Evolutionary conservation across 2,113 vertebrate genomes (phyloP).

Genomic region (Phalacrocorax aristotelis): DNA sequence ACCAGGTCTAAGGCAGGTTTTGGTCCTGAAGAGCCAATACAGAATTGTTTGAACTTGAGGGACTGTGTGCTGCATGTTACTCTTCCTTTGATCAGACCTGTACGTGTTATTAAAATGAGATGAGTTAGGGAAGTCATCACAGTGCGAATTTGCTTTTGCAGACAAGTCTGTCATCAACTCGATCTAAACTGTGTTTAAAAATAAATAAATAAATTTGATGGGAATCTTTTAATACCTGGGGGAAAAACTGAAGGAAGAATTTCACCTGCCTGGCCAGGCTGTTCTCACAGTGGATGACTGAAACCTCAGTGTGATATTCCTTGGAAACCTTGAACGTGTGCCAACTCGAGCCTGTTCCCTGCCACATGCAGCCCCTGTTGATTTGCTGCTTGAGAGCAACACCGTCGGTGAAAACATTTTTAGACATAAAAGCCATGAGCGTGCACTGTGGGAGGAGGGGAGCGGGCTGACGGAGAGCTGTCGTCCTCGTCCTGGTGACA

Average conservation of each 20-base stretch:
- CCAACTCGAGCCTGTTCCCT: neutral
- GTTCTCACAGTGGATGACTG: neutral
- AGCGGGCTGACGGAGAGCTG: neutral
- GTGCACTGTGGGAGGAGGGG: neutral
- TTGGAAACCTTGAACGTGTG: neutral
- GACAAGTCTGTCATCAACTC: neutral
- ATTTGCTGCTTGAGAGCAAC: neutral
- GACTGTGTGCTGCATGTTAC: neutral
- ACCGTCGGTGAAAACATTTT: neutral
- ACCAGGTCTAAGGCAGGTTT: neutral
- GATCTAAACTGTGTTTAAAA: neutral
- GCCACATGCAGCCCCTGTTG: neutral
- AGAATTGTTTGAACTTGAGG: neutral
- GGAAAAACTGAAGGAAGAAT: neutral
- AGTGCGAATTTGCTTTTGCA: neutral
- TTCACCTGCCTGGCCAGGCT: neutral
- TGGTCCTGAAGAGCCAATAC: neutral
- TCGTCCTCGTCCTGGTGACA: rapidly evolving
- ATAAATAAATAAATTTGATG: neutral
- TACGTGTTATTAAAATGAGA: neutral
- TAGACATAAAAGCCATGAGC: neutral
- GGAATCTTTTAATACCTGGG: neutral
- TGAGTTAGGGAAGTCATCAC: neutral
- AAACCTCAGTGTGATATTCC: neutral
- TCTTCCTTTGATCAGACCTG: neutral